Evolutionary conservation across 2,113 vertebrate species (phyloP), one percentile per base, ranked within the genome.

Genomic region (Sterrhoptilus dennistouni): DNA sequence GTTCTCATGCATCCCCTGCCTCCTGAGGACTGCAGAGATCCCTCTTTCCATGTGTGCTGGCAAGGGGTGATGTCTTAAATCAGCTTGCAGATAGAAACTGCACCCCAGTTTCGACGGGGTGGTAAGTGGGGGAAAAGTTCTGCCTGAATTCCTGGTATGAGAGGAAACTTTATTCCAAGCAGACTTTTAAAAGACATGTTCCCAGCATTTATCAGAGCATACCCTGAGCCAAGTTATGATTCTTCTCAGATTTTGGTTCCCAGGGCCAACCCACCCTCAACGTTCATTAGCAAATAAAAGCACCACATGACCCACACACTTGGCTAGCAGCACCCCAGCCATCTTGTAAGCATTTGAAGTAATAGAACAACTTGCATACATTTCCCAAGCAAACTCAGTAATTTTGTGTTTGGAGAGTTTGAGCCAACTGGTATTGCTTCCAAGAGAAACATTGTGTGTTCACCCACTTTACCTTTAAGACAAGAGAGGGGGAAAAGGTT

Each of bases 261-360:
- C 42, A 56, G 42, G 52, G 71, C 88, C 90, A 96, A 95, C 71
- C 85, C 90, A 86, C 83, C 83, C 85, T 94, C 75, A 40, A 2
- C 33, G 71, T 94, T 97, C 88, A 60, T 94, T 88, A 96, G 90
- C 71, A 90, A 96, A 93, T 92, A 93, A 87, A 94, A 95, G 91
- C 33, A 3, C 90, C 7, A 8, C 64, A 12, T 94, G 92, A 91
- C 85, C 95, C 79, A 14, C 93, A 76, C 71, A 6, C 93, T 94
- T 94, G 96, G 90, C 93, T 63, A 36, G 87, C 76, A 23, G 68
- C 59, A 27, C 76, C 44, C 75, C 76, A 81, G 82, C 93, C 95
- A 70, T 95, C 93, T 93, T 94, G 90, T 83, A 64, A 95, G 79
- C 93, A 87, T 96, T 90, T 92, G 79, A 88, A 94, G 45, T 47